Evolutionary conservation across 2,113 vertebrate genomes (phyloP).

Genomic region (Otolemur garnettii): DNA sequence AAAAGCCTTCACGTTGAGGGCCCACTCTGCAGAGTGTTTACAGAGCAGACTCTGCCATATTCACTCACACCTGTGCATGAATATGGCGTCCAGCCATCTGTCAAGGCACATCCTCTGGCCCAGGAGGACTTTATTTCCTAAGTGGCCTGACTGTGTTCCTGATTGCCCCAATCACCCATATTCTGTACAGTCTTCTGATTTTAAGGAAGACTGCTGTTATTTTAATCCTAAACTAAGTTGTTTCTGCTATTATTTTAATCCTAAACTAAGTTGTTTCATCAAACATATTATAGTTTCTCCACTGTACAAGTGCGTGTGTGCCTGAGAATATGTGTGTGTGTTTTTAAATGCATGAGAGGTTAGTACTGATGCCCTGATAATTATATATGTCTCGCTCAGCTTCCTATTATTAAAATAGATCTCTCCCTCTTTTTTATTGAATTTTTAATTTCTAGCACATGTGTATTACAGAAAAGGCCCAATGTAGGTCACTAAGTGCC

Average conservation of each 20-base stretch:
- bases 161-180: background rate
- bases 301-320: no score
- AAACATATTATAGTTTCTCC: background rate
- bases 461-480: background rate
- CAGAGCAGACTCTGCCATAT: no score
- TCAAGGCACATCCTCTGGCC: background rate
- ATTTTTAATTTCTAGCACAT: slow-evolving; percentile 42
- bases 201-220: background rate
- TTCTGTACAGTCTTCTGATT: background rate
- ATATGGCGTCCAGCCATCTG: background rate
- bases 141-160: background rate
- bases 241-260: background rate
- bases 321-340: background rate
- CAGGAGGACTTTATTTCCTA: background rate
- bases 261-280: background rate
- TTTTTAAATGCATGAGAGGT: slow-evolving; percentile 13
- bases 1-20: background rate
- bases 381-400: background rate
- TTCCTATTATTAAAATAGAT: slow-evolving; percentile 37
- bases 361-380: background rate
- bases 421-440: background rate
- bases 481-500: slow-evolving; percentile 21
- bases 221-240: background rate
- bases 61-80: no score
- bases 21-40: background rate